Base-by-base conservation (phyloP, 53 echinoderm and acorn worm species). In the Holothuria scabra region DNA sequence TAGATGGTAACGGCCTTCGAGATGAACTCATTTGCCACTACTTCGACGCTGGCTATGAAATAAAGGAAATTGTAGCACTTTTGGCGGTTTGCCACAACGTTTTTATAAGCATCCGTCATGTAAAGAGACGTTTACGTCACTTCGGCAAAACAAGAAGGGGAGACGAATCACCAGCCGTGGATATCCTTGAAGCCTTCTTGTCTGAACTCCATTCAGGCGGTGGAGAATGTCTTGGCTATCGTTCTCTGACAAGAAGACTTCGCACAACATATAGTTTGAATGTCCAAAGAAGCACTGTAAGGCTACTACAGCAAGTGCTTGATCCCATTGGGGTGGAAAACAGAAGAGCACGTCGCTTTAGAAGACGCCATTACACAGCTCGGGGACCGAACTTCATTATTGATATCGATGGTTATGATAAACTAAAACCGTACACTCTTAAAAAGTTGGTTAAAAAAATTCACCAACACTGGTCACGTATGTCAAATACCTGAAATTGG, bases 351-450 rank as follows among this genome's bases (percentile, higher is more conserved):
- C 85, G 66, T 69, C 85, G 86, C 35, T 65, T 88, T 37, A 48
- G 63, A 23, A 46, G 91, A 32, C 57, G 91, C 58, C 52, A 55
- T 46, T 91, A 91, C 63, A 35, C 44, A 5, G 74, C 59, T 66
- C 44, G 26, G 12, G 92, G 89, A 9, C 89, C 92, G 2, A 87
- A 91, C 56, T 69, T 84, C 12, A 28, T 91, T 3, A 85, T 85
- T 61, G 86, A 91, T 83, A 74, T 91, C 2, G 92, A 92, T 38
- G 89, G 90, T 8, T 90, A 83, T 28, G 93, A 93, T 75, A 92
- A 92, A 85, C 75, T 88, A 12, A 93, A 88, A 79, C 80, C 84
- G 23, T 93, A n/a, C n/a, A n/a, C n/a, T n/a, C n/a, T n/a, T n/a
- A n/a, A n/a, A n/a, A n/a, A n/a, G n/a, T n/a, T n/a, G n/a, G n/a